Conservation (phyloP, 2,113 vertebrate species). For the Mesoclemmys tuberculata region DNA sequence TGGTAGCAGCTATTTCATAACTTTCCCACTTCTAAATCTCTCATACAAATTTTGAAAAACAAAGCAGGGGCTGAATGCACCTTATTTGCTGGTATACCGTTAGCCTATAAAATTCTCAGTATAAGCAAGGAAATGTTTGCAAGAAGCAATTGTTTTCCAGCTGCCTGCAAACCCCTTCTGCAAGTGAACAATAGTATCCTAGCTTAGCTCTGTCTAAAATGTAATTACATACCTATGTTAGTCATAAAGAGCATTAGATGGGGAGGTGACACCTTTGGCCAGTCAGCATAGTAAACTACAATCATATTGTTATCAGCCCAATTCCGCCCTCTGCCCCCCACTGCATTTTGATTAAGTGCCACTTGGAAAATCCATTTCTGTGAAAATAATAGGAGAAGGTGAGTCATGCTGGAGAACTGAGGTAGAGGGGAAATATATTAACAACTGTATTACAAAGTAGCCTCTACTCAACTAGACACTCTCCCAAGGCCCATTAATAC, state of each 20-base stretch:
- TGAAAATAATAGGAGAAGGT: background rate
- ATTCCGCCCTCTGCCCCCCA: background rate
- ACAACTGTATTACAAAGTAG: background rate
- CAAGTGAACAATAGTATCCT: background rate
- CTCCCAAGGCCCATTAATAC: background rate
- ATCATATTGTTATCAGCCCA: background rate
- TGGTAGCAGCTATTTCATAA: background rate
- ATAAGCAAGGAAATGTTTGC: background rate
- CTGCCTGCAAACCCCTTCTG: background rate
- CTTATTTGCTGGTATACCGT: background rate
- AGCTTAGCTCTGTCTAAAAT: background rate
- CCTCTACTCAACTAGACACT: background rate
- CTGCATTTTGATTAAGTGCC: background rate
- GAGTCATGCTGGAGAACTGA: background rate
- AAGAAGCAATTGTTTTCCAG: background rate
- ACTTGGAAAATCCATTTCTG: background rate
- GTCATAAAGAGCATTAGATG: background rate
- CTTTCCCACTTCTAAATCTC: background rate
- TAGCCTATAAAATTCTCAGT: background rate
- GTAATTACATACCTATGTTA: background rate
- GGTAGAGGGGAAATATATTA: background rate
- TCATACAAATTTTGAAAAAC: background rate
- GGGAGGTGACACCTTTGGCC: background rate
- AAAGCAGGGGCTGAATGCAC: background rate
- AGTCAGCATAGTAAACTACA: background rate